Evolutionary conservation across 2,888 invertebrate genomes (phyloP).

Genomic region (Eledona agricola): DNA sequence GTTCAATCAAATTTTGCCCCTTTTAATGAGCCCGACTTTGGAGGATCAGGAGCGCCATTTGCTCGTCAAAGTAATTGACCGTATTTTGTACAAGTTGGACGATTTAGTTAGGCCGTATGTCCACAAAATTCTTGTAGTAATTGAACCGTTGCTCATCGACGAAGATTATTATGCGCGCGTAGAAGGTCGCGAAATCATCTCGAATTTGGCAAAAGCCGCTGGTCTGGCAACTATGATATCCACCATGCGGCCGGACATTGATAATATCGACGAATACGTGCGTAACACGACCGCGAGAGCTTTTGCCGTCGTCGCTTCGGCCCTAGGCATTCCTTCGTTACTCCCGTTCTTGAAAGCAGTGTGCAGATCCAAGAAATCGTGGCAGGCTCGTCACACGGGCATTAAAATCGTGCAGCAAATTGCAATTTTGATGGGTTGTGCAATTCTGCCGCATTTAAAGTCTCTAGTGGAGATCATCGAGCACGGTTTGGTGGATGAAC

Average conservation of each 20-base stretch:
- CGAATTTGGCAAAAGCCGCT: constrained; percentile 98
- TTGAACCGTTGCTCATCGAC: constrained; percentile 97
- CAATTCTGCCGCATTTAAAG: constrained; percentile 97
- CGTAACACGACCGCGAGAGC: constrained; percentile 99
- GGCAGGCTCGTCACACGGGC: constrained; percentile 98
- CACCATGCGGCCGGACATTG: constrained; percentile 99
- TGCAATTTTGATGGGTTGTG: constrained; percentile 99
- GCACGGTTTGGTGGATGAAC: constrained; percentile 97
- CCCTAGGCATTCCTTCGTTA: constrained; percentile 96
- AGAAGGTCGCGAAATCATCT: constrained; percentile 98
- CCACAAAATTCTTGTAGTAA: constrained; percentile 99
- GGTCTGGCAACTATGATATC: constrained; percentile 99
- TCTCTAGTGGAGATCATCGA: constrained; percentile 99
- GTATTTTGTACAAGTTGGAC: constrained; percentile 97
- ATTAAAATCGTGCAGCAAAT: constrained; percentile 99
- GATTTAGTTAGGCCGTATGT: constrained; percentile 99
- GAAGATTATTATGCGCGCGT: constrained; percentile 99
- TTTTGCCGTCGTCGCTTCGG: constrained; percentile 99
- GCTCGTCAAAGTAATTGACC: constrained; percentile 97
- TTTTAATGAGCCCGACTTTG: constrained; percentile 99
- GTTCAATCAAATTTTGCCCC: constrained; percentile 98
- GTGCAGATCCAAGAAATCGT: constrained; percentile 98
- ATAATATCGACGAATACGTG: constrained; percentile 99
- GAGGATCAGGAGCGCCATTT: constrained; percentile 99
- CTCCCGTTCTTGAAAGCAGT: constrained; percentile 98